Base-by-base conservation (phyloP, 2,888 invertebrate species). In the Meghimatium bilineatum region DNA sequence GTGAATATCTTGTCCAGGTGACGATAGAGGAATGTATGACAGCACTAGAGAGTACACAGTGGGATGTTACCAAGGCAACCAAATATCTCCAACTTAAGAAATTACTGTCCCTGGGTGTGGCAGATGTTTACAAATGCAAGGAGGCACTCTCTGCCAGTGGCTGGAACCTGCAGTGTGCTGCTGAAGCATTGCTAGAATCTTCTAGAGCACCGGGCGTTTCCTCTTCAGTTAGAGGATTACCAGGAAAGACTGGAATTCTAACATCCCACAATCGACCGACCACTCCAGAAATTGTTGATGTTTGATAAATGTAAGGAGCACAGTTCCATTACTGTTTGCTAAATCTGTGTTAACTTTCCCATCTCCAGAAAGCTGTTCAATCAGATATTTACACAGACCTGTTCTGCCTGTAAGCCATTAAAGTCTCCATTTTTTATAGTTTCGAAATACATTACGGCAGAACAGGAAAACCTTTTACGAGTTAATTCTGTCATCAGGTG, bases 31-130 rank as follows among this genome's bases (percentile, higher is more conserved):
- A 96, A 86, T 98, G 97, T 90, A 94, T 97, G 8, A 95, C 95
- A 86, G 96, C 97, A 0, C 93, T 98, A 69, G 96, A 97, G 91
- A 95, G 96, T 86, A 96, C 97, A 81, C 95, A 96, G 86, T 98
- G 98, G 97, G 96, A 97, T 92, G 96, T 98, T 0, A 96, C 97
- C 91, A 96, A 96, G 79, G 97, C 97, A 26, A 97, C 98, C 87
- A 98, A 98, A 93, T 94, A 96, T 86, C 95, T 96, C 36, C 95
- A 96, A 79, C 95, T 97, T 69, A 96, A 96, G 91, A 94, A 95
- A 87, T 88, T 94, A 44, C 90, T 94, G 36, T 92, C 91, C 63
- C 88, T 91, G 23, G 91, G 93, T 72, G 88, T 93, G 32, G 93
- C 92, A 12, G 92, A 92, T 83, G 90, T 91, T 20, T 91, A 91